Base-by-base conservation (phyloP, 1,140 invertebrate genomes). In the Psix sp. region DNA sequence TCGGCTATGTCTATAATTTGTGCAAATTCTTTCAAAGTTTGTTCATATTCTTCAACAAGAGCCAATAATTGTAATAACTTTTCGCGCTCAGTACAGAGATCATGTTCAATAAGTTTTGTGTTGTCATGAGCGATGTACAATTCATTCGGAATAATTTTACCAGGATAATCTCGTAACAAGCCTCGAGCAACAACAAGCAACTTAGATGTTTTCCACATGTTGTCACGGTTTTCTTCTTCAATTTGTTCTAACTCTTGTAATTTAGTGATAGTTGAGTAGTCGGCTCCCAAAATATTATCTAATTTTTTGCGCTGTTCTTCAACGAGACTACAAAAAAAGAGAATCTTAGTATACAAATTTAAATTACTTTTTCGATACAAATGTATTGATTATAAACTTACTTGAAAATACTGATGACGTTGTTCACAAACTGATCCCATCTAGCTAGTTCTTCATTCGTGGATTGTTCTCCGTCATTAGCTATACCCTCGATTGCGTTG, bases 1-100 rank as follows among this genome's bases (percentile, higher is more conserved):
- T 95, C 92, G 2, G 94, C 94, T 2, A 95, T 89, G 20, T 94
- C 91, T 1, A 93, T 94, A 15, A 96, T 95, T 78, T 95, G 93
- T 1, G 90, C 90, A 72, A 96, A 95, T 83, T 96, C 94, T 77
- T 93, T 91, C 0, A 96, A 86, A 0, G 94, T 95, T 84, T 95
- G 92, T 78, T 94, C 93, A 78, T 96, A 96, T 81, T 96, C 95
- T 78, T 95, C 93, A 0, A 91, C 91, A 33, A 95, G 82, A 0
- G 92, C 90, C 10, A 92, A 84, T 16, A 94, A 78, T 77, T 95
- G 93, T 0, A 94, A 80, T 0, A 94, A 82, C 38, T 91, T 90
- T 60, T 95, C 93, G 24, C 93, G 88, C 85, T 95, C 93, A 0
- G 89, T 84, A 38, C 87, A 88, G 29, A 94, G 91, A 18, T 85